Evolutionary conservation across 2,888 invertebrate species (phyloP).

Genomic region (Ypsolopha sequella): DNA sequence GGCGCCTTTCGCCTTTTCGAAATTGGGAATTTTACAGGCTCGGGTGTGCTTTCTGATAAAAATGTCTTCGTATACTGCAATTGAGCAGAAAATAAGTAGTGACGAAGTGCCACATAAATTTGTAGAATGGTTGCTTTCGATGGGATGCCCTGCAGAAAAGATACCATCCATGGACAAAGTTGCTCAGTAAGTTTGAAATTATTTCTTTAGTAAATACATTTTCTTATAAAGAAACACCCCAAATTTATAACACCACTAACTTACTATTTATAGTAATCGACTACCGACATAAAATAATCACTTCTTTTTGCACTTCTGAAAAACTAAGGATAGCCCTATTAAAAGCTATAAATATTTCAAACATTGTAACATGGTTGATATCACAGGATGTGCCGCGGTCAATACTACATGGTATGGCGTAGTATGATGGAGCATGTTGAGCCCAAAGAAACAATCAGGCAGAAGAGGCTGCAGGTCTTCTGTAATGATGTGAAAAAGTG

Average conservation of each 20-base stretch:
- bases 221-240: no score
- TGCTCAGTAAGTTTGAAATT: constrained; percentile 31
- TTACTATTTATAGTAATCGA: no score
- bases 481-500: constrained; percentile 38
- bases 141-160: constrained; percentile 54
- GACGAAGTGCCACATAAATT: constrained; percentile 51
- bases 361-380: not conserved
- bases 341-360: not conserved
- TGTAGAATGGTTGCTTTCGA: constrained; percentile 46
- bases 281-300: no score
- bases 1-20: no score
- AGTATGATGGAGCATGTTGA: constrained; percentile 53
- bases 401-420: constrained; percentile 57
- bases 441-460: constrained; percentile 30
- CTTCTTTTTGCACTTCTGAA: not conserved
- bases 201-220: not conserved
- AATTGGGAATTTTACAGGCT: no score
- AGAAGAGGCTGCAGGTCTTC: constrained; percentile 48
- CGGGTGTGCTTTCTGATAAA: no score
- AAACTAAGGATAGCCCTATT: not conserved
- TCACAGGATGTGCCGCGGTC: constrained; percentile 50
- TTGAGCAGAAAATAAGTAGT: constrained; percentile 34
- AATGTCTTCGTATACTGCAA: constrained; percentile 4
- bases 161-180: constrained; percentile 49
- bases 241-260: no score